Evolutionary conservation across 2,888 invertebrate species (phyloP), one percentile per base, ranked within the genome.

Genomic region (Drosophila mercatorum): DNA sequence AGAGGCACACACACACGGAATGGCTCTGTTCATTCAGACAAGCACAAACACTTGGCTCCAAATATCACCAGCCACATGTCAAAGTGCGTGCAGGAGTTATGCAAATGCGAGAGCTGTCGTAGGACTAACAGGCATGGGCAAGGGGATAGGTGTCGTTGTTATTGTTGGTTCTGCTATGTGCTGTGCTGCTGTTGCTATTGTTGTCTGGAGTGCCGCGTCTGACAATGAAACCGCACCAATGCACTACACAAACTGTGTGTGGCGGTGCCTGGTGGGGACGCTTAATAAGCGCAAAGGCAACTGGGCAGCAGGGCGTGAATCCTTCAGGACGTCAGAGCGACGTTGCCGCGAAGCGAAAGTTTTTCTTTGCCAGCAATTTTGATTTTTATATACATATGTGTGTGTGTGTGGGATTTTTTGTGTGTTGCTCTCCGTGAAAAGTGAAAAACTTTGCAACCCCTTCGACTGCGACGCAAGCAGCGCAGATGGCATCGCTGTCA

Each of bases 61-160:
- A 83, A 76, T 77, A 76, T 76, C 68, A 73, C 68, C 83, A 67
- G 74, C 71, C 72, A 68, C 85, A 82, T 88, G 80, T 84, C 84
- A 84, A 89, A 84, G 88, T 84, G 89, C 89, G 89, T 84, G 82
- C 65, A 68, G 80, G 74, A 89, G 84, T 89, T 84, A 89, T 84
- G 84, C 88, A 84, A 84, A 84, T 84, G 75, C 72, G 72, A 57
- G 72, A 78, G 75, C 68, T 78, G 83, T 72, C 72, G 63, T 41
- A 47, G 71, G 55, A 52, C 58, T 53, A 55, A 44, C 51, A 56
- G 65, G 31, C 31, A 66, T 56, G 60, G 55, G 46, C 49, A 52
- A 43, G 47, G 51, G 63, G 53, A 77, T 43, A 67, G 72, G 80
- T 76, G 80, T 74, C 47, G 46, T 53, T 44, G 40, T 52, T 71